A percentile compares a stretch with the other conserved stretches of the same genome.
phyloP scores from a whole-genome alignment of 2,113 vertebrate genomes.

The Murina feae region DNA sequence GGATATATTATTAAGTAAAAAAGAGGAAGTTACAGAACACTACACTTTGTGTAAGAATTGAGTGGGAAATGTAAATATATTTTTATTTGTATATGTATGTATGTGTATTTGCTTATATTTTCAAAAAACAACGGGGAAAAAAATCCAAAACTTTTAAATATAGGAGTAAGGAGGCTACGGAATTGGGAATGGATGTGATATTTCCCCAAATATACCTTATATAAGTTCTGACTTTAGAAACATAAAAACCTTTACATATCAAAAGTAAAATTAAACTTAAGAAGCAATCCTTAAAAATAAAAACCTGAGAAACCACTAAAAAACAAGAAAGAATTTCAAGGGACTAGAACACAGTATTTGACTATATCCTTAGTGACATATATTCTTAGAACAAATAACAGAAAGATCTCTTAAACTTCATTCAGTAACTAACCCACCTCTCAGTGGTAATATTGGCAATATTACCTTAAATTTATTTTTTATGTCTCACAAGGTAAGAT shows the following conservation, averaged over 20 bases:
- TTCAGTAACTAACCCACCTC: not conserved
- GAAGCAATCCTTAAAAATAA: not conserved
- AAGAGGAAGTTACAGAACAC: not conserved
- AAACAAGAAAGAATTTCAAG: not conserved
- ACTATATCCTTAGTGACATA: not conserved
- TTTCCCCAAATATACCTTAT: not conserved
- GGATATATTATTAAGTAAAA: not conserved
- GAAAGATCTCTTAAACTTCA: not conserved
- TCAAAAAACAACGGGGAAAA: not conserved
- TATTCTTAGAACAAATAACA: not conserved
- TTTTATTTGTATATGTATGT: not conserved
- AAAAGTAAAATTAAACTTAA: constrained; percentile 8
- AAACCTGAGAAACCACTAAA: not conserved
- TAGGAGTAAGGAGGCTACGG: not conserved
- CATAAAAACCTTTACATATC: not conserved
- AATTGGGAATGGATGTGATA: not conserved
- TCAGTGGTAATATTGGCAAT: not conserved
- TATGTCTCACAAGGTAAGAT: not conserved
- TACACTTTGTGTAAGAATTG: not conserved
- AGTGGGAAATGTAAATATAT: not conserved
- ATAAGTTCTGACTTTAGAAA: not conserved
- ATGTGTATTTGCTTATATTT: not conserved
- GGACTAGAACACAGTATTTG: not conserved
- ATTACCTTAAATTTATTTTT: not conserved
- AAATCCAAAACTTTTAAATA: not conserved